Evolutionary conservation across 1,140 invertebrate species (phyloP).

Genomic region (Drosophila ogumai): DNA sequence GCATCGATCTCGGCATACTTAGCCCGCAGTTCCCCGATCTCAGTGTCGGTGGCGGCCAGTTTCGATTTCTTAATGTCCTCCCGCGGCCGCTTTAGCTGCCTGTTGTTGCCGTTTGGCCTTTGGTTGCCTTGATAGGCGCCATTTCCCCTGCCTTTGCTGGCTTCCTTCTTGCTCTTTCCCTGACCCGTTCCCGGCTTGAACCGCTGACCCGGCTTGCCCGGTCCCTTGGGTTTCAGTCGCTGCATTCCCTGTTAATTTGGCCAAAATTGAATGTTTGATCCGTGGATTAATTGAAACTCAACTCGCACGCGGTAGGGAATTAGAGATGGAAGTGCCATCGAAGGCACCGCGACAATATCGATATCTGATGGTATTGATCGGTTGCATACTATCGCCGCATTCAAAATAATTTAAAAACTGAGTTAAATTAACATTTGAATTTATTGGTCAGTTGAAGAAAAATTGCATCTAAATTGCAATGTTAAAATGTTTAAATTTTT

Average conservation of each 20-base stretch:
- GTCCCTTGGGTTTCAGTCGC: constrained; percentile 48
- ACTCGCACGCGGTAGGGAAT: constrained; percentile 21
- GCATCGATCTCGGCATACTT: constrained; percentile 87
- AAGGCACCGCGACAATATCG: neutral
- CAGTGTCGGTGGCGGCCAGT: constrained; percentile 85
- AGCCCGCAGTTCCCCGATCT: constrained; percentile 88
- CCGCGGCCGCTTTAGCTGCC: constrained; percentile 41
- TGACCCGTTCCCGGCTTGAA: constrained; percentile 4
- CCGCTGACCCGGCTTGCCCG: constrained; percentile 35
- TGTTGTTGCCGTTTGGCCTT: constrained; percentile 22
- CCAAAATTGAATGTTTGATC: neutral
- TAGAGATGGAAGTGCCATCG: neutral
- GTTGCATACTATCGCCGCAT: neutral
- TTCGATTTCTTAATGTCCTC: constrained; percentile 46
- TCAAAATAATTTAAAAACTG: neutral
- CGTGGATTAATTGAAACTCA: constrained; percentile 7
- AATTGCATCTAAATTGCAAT: neutral
- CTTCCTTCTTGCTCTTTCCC: constrained; percentile 12
- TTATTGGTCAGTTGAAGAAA: neutral
- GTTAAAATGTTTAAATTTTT: neutral
- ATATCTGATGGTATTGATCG: neutral
- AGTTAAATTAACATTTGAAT: neutral
- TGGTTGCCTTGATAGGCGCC: constrained; percentile 6
- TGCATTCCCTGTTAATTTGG: constrained; percentile 41
- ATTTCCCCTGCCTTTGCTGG: neutral